phyloP scores from a whole-genome alignment of 2,888 invertebrate species.

The Drosophila hawaiiensis region DNA sequence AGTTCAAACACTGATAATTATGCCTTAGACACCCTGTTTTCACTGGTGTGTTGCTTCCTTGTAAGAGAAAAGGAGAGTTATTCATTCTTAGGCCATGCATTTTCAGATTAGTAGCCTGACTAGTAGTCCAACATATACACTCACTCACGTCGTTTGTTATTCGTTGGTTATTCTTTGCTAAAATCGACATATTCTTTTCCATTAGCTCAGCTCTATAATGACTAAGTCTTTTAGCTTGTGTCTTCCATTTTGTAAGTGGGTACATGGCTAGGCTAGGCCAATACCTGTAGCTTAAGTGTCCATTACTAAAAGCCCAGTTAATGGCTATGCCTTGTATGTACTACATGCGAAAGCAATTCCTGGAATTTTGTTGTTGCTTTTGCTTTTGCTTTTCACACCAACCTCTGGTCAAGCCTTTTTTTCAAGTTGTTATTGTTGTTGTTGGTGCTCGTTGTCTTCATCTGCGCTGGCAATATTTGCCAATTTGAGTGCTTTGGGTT shows the following conservation, averaged over 20 bases:
- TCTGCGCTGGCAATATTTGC: constrained; percentile 53
- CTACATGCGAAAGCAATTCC: constrained; percentile 57
- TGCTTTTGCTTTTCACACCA: constrained; percentile 68
- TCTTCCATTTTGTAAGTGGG: constrained; percentile 7
- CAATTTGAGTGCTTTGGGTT: constrained; percentile 73
- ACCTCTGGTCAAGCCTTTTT: constrained; percentile 62
- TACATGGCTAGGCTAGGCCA: constrained; percentile 7
- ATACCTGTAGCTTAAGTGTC: constrained; percentile 47
- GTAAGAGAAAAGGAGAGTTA: neutral
- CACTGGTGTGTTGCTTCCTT: neutral
- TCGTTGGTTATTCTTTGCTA: neutral
- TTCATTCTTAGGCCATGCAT: neutral
- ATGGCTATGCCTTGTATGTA: constrained; percentile 56
- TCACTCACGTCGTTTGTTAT: neutral
- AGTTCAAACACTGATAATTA: neutral
- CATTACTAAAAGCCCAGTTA: constrained; percentile 60
- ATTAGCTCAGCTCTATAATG: constrained; percentile 7
- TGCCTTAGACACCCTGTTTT: neutral
- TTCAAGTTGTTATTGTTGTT: constrained; percentile 22
- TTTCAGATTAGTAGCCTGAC: neutral
- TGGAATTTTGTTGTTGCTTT: constrained; percentile 60
- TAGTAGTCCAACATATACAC: neutral
- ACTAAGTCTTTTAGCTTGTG: neutral
- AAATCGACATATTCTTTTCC: neutral
- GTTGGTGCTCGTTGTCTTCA: constrained; percentile 31